These are phyloP conservation scores for Clunio marinus DNA, from an alignment of 2,888 invertebrate genomes.

Conservation along the genomic window DNA sequence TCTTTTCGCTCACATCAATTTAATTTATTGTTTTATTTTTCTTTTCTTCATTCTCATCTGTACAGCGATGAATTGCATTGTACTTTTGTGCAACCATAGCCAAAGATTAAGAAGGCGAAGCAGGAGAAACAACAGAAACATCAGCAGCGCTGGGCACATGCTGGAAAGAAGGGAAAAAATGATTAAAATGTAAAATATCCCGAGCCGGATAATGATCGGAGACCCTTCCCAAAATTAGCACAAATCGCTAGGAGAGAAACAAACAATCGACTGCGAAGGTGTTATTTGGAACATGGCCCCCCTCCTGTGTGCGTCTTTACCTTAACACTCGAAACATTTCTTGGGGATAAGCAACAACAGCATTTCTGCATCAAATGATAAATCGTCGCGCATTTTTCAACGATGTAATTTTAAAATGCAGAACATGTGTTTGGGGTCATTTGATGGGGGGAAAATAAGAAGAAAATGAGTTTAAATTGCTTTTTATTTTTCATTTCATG, in stretches of 20 bases:
- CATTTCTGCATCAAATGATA: slow-evolving; percentile 12
- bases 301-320: neutral
- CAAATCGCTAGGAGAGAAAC: neutral
- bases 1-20: slow-evolving; percentile 17
- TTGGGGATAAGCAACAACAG: neutral
- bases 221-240: slow-evolving; percentile 36
- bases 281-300: slow-evolving; percentile 11
- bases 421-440: slow-evolving; percentile 3
- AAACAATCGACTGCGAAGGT: slow-evolving; percentile 37
- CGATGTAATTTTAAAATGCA: slow-evolving; percentile 8
- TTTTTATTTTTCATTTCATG: neutral
- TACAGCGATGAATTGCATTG: slow-evolving; percentile 23
- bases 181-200: slow-evolving; percentile 19
- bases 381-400: neutral
- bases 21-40: slow-evolving; percentile 38
- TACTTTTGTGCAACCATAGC: neutral
- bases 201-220: slow-evolving; percentile 25
- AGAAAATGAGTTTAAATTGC: neutral
- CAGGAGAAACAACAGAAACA: too few species aligned
- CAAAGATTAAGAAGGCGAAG: slow-evolving; percentile 36
- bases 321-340: too few species aligned
- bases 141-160: neutral
- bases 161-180: too few species aligned
- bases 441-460: neutral
- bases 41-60: slow-evolving; percentile 12